Evolutionary conservation across 2,888 invertebrate species (phyloP).

Genomic region (Idaea dimidiata): DNA sequence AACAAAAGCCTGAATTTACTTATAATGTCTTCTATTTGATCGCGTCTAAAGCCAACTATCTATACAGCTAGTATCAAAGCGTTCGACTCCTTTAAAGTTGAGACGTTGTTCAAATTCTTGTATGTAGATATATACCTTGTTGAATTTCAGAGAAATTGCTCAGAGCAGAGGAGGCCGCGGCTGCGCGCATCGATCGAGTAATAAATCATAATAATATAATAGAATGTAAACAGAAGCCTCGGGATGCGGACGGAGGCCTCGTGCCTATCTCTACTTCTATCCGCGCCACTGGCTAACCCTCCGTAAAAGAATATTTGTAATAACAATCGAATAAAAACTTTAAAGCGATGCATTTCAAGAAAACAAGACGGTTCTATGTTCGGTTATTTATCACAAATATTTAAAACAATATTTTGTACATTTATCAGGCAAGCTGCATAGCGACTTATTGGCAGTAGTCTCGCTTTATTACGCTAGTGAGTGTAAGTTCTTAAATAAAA

Average conservation of each 20-base stretch:
- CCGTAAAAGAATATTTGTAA: neutral
- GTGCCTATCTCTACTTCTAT: constrained; percentile 18
- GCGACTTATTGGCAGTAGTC: too few species aligned
- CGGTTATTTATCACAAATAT: too few species aligned
- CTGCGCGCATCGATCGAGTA: constrained; percentile 68
- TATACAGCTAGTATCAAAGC: constrained; percentile 56
- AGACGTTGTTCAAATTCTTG: constrained; percentile 69
- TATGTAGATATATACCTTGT: constrained; percentile 37
- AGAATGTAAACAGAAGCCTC: constrained; percentile 67
- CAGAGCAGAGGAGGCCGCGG: constrained; percentile 38
- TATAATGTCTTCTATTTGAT: constrained; percentile 1
- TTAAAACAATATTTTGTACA: too few species aligned
- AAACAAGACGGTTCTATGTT: neutral
- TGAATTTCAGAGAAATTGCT: constrained; percentile 63
- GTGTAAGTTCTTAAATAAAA: too few species aligned
- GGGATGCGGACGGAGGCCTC: constrained; percentile 35
- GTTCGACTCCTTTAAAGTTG: constrained; percentile 58
- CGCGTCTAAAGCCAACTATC: constrained; percentile 3
- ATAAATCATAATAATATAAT: constrained; percentile 77
- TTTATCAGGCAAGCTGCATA: too few species aligned
- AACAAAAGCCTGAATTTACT: constrained; percentile 4
- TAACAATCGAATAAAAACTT: neutral
- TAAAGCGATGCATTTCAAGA: neutral
- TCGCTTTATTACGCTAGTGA: too few species aligned
- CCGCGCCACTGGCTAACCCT: neutral